A percentile compares a stretch with the other conserved stretches of the same genome.
Evolutionary conservation across 2,797 vertebrate genomes (phyloP).

Genomic region (Halcyon smyrnensis): DNA sequence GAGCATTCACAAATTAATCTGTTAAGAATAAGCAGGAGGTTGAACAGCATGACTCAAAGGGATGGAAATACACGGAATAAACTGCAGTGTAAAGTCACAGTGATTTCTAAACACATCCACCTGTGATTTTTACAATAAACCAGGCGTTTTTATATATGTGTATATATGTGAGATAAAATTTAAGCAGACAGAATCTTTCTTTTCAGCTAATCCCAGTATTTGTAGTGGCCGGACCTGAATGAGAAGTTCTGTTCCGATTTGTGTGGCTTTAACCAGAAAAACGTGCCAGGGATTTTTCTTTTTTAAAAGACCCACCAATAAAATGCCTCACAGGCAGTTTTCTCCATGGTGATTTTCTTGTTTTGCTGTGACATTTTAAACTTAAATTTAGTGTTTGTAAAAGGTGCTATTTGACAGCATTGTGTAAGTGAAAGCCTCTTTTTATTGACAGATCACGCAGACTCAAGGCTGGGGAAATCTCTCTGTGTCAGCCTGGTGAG

Average conservation of each 20-base stretch:
- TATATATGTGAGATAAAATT: background rate
- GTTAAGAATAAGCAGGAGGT: conserved; percentile 56
- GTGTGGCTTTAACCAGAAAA: background rate
- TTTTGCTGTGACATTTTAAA: conserved; percentile 48
- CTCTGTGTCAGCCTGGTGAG: background rate
- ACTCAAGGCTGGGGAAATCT: conserved; percentile 24
- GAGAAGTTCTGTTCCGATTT: background rate
- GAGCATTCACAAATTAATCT: conserved; percentile 64
- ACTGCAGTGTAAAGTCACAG: background rate
- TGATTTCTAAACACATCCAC: background rate
- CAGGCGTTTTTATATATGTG: background rate
- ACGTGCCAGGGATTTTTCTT: background rate
- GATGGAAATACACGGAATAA: conserved; percentile 32
- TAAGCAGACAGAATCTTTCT: background rate
- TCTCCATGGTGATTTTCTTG: background rate
- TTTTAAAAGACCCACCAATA: background rate
- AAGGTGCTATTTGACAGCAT: conserved; percentile 23
- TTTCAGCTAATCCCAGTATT: background rate
- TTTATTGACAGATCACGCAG: conserved; percentile 25
- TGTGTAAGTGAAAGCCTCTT: conserved; percentile 30
- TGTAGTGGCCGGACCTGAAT: background rate
- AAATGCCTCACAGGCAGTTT: conserved; percentile 11
- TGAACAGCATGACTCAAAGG: conserved; percentile 20
- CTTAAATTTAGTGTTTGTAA: conserved; percentile 37
- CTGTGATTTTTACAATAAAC: background rate